These are phyloP conservation scores for Scomber scombrus DNA, from an alignment of 2,113 vertebrate genomes.

Conservation along the genomic window DNA sequence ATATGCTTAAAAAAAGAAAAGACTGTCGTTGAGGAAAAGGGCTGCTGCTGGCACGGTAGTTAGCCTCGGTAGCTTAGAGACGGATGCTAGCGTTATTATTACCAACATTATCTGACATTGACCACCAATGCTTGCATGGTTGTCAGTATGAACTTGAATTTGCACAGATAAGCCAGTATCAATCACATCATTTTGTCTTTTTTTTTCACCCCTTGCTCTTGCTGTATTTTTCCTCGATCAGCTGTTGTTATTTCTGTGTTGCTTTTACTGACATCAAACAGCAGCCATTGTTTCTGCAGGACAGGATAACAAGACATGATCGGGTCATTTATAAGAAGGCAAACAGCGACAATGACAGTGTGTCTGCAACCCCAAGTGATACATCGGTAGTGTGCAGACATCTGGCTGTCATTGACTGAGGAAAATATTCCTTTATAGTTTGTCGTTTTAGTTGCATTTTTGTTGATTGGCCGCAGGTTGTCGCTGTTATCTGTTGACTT, in stretches of 20 bases:
- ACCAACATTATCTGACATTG: conserved; percentile 18
- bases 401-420: neutral
- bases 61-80: conserved; percentile 62
- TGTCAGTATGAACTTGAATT: neutral
- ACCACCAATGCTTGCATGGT: fast-evolving
- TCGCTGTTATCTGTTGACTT: conserved; percentile 61
- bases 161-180: no score
- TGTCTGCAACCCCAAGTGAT: neutral
- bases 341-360: neutral
- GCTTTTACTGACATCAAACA: conserved; percentile 2
- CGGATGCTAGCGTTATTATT: conserved; percentile 42
- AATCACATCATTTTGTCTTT: neutral
- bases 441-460: conserved; percentile 12
- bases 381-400: neutral
- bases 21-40: conserved; percentile 12
- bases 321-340: neutral
- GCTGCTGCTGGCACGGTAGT: conserved; percentile 26
- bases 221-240: conserved; percentile 28
- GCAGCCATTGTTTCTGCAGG: neutral
- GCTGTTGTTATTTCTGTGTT: conserved; percentile 45
- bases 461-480: neutral
- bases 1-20: neutral
- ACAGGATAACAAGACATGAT: neutral
- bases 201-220: neutral
- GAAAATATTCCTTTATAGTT: neutral